Conservation (phyloP, 2,888 invertebrate genomes). For the Tenthredo notha region DNA sequence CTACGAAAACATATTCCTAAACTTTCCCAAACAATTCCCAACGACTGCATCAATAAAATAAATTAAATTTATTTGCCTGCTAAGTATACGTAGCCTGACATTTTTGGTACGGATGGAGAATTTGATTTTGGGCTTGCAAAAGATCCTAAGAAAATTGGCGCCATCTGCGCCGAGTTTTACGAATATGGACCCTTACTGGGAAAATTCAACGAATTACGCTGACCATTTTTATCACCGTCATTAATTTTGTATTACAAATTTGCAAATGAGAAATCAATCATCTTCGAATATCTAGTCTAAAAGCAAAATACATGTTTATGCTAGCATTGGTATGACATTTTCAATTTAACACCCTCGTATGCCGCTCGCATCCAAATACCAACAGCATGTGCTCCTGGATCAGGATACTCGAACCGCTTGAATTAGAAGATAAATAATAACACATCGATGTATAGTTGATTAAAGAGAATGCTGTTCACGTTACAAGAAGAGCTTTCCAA, state of each 20-base stretch:
- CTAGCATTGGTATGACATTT: constrained; percentile 58
- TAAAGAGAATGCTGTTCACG: not conserved
- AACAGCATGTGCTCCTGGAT: constrained; percentile 83
- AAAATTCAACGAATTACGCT: not conserved
- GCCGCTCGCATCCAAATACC: constrained; percentile 81
- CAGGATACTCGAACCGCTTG: constrained; percentile 76
- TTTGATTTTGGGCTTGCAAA: no score
- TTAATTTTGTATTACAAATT: not conserved
- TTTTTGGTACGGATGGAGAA: no score
- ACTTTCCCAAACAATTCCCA: no score
- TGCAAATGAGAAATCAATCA: not conserved
- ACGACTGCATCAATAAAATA: no score
- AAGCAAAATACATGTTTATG: not conserved
- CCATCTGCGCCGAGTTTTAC: no score
- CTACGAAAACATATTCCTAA: no score
- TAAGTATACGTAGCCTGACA: no score
- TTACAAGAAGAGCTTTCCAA: not conserved
- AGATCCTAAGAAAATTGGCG: no score
- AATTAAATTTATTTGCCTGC: no score
- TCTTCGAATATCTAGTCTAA: not conserved
- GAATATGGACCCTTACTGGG: no score
- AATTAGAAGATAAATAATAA: constrained; percentile 63
- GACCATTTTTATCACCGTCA: not conserved
- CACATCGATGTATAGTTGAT: not conserved
- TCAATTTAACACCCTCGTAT: constrained; percentile 78